A percentile compares a stretch with the other conserved stretches of the same genome.
These are phyloP conservation scores for Pedetes capensis DNA, from an alignment of 2,113 vertebrate genomes.

Conservation along the genomic window DNA sequence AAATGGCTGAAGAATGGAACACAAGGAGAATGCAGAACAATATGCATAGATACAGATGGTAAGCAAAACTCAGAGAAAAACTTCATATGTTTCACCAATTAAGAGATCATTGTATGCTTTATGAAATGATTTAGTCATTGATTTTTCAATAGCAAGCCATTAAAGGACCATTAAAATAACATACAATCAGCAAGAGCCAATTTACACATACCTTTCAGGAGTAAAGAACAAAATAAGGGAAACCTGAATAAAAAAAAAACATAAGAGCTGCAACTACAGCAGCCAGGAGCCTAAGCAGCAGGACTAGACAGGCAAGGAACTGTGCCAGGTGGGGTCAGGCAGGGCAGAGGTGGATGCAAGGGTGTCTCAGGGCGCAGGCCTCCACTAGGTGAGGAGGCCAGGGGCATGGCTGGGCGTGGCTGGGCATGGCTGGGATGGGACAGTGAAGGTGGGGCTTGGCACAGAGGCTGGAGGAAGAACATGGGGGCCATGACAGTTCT, in stretches of 20 bases:
- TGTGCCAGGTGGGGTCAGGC: accelerated
- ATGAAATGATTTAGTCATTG: slow-evolving; percentile 33
- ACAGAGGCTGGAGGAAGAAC: no score
- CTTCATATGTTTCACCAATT: slow-evolving; percentile 39
- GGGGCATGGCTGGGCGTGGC: neutral
- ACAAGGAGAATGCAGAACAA: neutral
- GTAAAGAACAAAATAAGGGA: slow-evolving; percentile 57
- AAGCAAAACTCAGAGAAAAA: slow-evolving; percentile 34
- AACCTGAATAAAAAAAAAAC: slow-evolving; percentile 65
- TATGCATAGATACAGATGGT: neutral
- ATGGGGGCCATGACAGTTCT: neutral
- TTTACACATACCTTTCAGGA: slow-evolving; percentile 60
- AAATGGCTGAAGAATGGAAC: neutral
- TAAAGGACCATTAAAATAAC: slow-evolving; percentile 40
- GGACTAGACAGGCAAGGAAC: neutral
- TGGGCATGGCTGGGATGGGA: neutral
- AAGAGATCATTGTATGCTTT: slow-evolving; percentile 37
- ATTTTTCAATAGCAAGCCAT: slow-evolving; percentile 49
- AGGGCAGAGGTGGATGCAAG: neutral
- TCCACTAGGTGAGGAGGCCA: neutral
- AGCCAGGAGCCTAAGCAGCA: neutral
- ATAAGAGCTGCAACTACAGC: slow-evolving; percentile 6
- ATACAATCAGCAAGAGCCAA: slow-evolving; percentile 24
- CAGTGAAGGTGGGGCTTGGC: no score
- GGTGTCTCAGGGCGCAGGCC: neutral